Base-by-base conservation (phyloP, 92 coral and sea anemone species). In the Actinostola sp. region DNA sequence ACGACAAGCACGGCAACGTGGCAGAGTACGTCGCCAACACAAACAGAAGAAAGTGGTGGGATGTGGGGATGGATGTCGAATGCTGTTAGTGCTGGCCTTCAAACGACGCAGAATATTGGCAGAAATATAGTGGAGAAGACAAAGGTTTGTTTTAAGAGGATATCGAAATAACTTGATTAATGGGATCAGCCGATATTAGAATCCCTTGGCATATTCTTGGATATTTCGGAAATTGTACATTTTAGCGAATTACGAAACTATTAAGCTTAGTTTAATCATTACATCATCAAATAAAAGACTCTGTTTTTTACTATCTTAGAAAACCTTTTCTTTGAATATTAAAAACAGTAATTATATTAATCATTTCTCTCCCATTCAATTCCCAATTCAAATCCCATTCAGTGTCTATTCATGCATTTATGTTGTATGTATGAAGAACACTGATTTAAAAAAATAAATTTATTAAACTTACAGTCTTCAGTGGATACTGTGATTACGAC, bases 11-110 rank as follows among this genome's bases (percentile, higher is more conserved):
- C 82, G 35, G 54, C 95, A 75, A 90, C 92, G 92, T 87, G 97
- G 97, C 92, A 89, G 49, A 32, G 49, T 4, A 67, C 5, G 12
- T 24, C 34, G 1, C 41, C 77, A 7, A 14, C 59, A 2, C 35
- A 63, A 66, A 75, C 79, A n/a, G 81, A 73, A 12, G 88, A 76
- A 0, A 71, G 71, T 26, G 69, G 86, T 43, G 86, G 98, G 21
- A 86, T 93, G 44, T 93, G 98, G 98, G 92, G 98, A 13, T 93
- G 98, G 98, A 91, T 93, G 86, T 91, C 94, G 23, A 91, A 76
- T 56, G 97, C 99, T 32, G 95, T 95, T 20, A 79, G 80, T 43
- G 92, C 83, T 59, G 90, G 99, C 10, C 71, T 95, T 44, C 95
- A 95, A 78, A 95, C 96, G 2, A 95, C 99, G 30, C 97, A 91